Base-by-base conservation (phyloP, 1,140 invertebrate genomes). In the Coptotermes formosanus region DNA sequence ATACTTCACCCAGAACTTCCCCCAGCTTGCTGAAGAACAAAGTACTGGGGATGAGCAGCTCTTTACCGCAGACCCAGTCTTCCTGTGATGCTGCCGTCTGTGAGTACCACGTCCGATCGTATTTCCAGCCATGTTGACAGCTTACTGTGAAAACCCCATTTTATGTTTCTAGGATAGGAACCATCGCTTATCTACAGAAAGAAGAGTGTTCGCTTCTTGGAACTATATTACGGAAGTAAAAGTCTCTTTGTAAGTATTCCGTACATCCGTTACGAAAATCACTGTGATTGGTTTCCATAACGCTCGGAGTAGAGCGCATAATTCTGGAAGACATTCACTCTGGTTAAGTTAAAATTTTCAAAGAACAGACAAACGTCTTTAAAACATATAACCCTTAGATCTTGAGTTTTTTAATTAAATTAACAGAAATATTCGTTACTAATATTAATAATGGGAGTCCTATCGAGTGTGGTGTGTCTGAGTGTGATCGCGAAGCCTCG, bases 41-140 rank as follows among this genome's bases (percentile, higher is more conserved):
- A 85, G 91, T 90, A 89, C 93, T 92, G 87, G 92, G 91, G 82
- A 91, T 89, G 87, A 90, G 90, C 86, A 92, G 89, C 88, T 91
- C 89, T 88, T 92, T 91, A n/a, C 91, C 90, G 87, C 93, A 93
- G 38, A 93, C 92, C 92, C 92, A 93, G 89, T 93, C 88, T 87
- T 92, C 87, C 86, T 92, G 89, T 9, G 91, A 92, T 23, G 91
- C 89, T 82, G 91, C 89, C 75, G 92, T 92, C 86, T 88, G 89
- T 45, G 88, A 88, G 87, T 91, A 93, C 90, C 92, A 93, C 9
- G 91, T 92, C 82, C 86, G 89, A 88, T 93, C 92, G 89, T 92
- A 93, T 82, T 90, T 92, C 90, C 92, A 93, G 52, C 92, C 92
- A 88, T 91, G 87, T 87, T 90, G 90, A 88, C 92, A 93, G 86